Evolutionary conservation across 2,888 invertebrate genomes (phyloP).

Genomic region (Napeogenes inachia): DNA sequence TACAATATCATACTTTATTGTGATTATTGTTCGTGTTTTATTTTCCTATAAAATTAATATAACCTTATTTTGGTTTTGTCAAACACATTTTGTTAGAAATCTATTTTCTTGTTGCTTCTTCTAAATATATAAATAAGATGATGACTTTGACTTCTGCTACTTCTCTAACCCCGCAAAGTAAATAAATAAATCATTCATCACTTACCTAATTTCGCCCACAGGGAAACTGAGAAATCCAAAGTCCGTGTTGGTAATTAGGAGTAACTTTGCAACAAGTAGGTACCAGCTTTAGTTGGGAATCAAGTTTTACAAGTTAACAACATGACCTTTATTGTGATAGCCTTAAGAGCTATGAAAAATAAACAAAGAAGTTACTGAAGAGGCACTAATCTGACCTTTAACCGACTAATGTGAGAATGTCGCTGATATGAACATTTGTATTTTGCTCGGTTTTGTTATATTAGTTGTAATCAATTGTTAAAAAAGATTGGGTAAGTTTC

Average conservation of each 20-base stretch:
- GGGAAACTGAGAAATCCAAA: conserved; percentile 41
- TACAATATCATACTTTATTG: too few relatives aligned
- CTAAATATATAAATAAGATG: background rate
- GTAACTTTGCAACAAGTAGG: conserved; percentile 41
- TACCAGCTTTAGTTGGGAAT: conserved; percentile 25
- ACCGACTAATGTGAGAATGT: conserved; percentile 24
- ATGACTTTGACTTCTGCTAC: conserved; percentile 21
- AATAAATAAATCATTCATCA: conserved; percentile 38
- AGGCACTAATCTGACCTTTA: conserved; percentile 30
- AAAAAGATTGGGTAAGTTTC: background rate
- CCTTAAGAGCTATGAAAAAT: conserved; percentile 16
- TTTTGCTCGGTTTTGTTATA: background rate
- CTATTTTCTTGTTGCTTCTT: too few relatives aligned
- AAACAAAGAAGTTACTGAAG: conserved; percentile 16
- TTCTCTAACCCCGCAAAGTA: conserved; percentile 22
- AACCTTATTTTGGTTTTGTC: too few relatives aligned
- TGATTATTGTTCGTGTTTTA: too few relatives aligned
- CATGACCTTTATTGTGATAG: conserved; percentile 13
- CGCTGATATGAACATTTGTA: conserved; percentile 19
- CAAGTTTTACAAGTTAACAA: conserved; percentile 16
- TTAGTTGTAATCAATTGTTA: background rate
- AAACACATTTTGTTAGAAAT: too few relatives aligned
- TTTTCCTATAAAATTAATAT: too few relatives aligned
- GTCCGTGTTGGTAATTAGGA: conserved; percentile 42
- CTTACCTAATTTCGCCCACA: conserved; percentile 36